phyloP scores from a whole-genome alignment of 1,140 invertebrate species.

The Drosophila tristis region DNA sequence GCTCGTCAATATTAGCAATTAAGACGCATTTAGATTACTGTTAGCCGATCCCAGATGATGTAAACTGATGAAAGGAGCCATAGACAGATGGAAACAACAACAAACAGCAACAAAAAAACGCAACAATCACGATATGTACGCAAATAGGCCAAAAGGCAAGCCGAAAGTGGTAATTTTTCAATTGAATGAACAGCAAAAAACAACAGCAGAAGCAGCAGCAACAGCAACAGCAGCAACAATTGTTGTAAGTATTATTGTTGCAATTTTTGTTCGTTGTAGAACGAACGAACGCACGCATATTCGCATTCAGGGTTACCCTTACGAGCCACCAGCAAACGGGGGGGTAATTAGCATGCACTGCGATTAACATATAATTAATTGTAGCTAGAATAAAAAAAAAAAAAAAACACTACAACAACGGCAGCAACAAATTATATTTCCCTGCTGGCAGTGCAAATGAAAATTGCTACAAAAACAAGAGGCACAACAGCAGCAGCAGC shows the following conservation, averaged over 20 bases:
- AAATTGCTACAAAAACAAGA: conserved; percentile 61
- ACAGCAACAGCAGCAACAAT: conserved; percentile 4
- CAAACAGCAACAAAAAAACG: neutral
- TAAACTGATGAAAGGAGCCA: conserved; percentile 15
- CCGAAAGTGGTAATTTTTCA: conserved; percentile 78
- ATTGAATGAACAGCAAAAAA: conserved; percentile 66
- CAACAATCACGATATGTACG: conserved; percentile 65
- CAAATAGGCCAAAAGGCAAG: conserved; percentile 67
- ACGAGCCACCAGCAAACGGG: conserved; percentile 4
- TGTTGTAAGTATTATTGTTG: conserved; percentile 27
- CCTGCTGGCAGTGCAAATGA: conserved; percentile 47
- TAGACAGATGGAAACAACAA: neutral
- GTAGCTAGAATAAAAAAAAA: conserved; percentile 55
- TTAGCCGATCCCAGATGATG: conserved; percentile 26
- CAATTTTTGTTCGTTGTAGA: conserved; percentile 31
- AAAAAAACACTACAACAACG: conserved; percentile 43
- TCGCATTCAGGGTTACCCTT: conserved; percentile 70
- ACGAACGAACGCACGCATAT: conserved; percentile 61
- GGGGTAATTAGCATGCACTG: conserved; percentile 79
- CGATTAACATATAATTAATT: conserved; percentile 83
- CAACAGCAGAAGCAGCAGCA: no score
- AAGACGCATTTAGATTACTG: conserved; percentile 41
- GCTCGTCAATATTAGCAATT: conserved; percentile 40
- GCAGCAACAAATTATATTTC: conserved; percentile 65
- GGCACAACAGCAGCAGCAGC: neutral